Conservation (phyloP, 2,113 vertebrate genomes). For the Planiliza haematocheilus region DNA sequence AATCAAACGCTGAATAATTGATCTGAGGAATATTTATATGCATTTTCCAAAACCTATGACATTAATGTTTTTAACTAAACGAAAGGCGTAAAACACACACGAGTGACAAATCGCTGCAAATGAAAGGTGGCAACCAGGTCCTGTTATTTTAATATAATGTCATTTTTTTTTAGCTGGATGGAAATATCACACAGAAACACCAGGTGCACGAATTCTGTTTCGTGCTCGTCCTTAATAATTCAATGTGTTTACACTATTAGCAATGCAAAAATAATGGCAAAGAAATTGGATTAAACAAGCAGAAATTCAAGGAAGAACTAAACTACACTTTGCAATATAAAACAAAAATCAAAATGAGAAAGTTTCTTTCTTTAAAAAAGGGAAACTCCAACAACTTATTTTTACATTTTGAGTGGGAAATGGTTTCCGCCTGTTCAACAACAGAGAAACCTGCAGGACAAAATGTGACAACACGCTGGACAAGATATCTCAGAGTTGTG, state of each 20-base stretch:
- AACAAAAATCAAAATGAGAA: not conserved
- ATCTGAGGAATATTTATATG: conserved; percentile 1
- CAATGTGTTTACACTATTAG: not conserved
- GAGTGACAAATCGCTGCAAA: not conserved
- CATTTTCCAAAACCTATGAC: too few species aligned
- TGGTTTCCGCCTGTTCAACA: not conserved
- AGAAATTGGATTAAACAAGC: not conserved
- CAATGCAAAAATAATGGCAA: not conserved
- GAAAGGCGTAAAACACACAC: too few species aligned
- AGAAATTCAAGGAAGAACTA: not conserved
- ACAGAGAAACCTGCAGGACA: conserved; percentile 5
- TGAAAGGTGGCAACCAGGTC: conserved; percentile 34
- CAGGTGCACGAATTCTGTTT: not conserved
- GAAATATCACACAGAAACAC: not conserved
- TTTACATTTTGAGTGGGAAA: conserved; percentile 7
- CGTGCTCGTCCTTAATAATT: conserved; percentile 1
- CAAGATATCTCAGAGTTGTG: conserved; percentile 36
- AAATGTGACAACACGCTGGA: conserved; percentile 39
- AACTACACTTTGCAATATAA: not conserved
- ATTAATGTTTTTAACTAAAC: too few species aligned
- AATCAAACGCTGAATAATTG: too few species aligned
- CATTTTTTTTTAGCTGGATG: not conserved
- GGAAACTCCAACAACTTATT: not conserved
- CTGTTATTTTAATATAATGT: conserved; percentile 31
- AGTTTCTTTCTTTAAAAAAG: not conserved